phyloP scores from a whole-genome alignment of 2,888 invertebrate species.

The Myathropa florea region DNA sequence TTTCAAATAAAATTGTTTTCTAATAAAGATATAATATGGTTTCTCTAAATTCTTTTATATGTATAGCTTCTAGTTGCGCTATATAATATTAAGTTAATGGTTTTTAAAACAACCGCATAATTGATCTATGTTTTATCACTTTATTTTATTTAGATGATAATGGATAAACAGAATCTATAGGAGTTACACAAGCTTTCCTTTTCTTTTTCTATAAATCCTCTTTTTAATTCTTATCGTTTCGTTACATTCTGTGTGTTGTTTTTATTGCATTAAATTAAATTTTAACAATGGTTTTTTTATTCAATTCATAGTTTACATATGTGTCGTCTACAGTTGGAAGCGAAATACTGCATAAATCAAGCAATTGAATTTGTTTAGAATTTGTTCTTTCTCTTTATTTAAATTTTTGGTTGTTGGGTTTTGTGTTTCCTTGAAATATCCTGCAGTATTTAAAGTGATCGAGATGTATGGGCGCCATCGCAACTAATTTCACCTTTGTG shows the following conservation, averaged over 20 bases:
- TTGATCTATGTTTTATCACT: slow-evolving; percentile 25
- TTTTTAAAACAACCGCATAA: slow-evolving; percentile 22
- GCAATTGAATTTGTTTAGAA: slow-evolving; percentile 35
- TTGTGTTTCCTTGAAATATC: slow-evolving; percentile 54
- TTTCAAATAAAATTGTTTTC: slow-evolving; percentile 59
- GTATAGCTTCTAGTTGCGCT: slow-evolving; percentile 58
- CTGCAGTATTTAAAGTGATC: slow-evolving; percentile 42
- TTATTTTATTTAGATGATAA: slow-evolving; percentile 7
- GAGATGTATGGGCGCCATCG: slow-evolving; percentile 45
- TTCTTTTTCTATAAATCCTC: slow-evolving; percentile 2
- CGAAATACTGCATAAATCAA: slow-evolving; percentile 40
- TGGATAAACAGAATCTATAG: slow-evolving; percentile 13
- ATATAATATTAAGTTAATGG: slow-evolving; percentile 10
- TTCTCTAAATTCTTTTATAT: slow-evolving; percentile 49
- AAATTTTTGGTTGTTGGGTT: slow-evolving; percentile 62
- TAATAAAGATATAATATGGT: slow-evolving; percentile 61
- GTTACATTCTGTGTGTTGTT: slow-evolving; percentile 43
- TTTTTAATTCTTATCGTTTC: slow-evolving; percentile 16
- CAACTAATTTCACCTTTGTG: slow-evolving; percentile 62
- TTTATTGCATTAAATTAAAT: slow-evolving; percentile 44
- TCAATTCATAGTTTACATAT: slow-evolving; percentile 54
- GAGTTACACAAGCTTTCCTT: slow-evolving; percentile 40
- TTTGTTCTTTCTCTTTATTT: slow-evolving; percentile 23
- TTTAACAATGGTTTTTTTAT: slow-evolving; percentile 57
- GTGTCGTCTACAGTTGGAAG: slow-evolving; percentile 62